Conservation (phyloP, 2,888 invertebrate genomes). For the Brachypalpus laphriformis region DNA sequence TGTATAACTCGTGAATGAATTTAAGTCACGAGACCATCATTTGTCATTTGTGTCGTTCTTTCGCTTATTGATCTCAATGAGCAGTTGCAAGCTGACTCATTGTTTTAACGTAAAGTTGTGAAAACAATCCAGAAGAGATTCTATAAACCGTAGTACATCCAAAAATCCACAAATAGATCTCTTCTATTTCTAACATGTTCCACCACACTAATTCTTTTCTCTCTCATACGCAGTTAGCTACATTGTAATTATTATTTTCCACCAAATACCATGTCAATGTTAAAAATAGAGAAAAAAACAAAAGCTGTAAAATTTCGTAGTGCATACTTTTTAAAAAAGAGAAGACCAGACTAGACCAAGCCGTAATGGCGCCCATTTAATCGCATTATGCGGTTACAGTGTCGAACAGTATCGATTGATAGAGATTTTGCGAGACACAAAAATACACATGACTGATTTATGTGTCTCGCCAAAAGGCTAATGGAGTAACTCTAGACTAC, state of each 20-base stretch:
- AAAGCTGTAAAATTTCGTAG: background rate
- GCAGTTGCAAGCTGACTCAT: too few relatives aligned
- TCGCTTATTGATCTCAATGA: too few relatives aligned
- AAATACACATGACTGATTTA: background rate
- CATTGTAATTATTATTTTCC: constrained; percentile 17
- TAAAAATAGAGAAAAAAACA: constrained; percentile 19
- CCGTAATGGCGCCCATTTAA: constrained; percentile 46
- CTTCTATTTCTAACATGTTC: background rate
- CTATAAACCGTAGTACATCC: too few relatives aligned
- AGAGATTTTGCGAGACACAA: background rate
- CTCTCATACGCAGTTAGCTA: constrained; percentile 3
- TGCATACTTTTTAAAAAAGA: background rate
- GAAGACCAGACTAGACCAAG: constrained; percentile 44
- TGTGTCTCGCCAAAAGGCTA: background rate
- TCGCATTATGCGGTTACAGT: constrained; percentile 62
- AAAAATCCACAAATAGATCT: too few relatives aligned
- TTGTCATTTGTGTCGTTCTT: too few relatives aligned
- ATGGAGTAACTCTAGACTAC: background rate
- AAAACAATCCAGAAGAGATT: too few relatives aligned
- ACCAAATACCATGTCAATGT: constrained; percentile 33
- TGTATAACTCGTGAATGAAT: too few relatives aligned
- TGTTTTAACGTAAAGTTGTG: too few relatives aligned
- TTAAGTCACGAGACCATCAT: too few relatives aligned
- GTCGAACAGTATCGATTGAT: constrained; percentile 55
- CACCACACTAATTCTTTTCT: background rate